phyloP scores from a whole-genome alignment of 2,888 invertebrate species.

The Pseudococcus longispinus region DNA sequence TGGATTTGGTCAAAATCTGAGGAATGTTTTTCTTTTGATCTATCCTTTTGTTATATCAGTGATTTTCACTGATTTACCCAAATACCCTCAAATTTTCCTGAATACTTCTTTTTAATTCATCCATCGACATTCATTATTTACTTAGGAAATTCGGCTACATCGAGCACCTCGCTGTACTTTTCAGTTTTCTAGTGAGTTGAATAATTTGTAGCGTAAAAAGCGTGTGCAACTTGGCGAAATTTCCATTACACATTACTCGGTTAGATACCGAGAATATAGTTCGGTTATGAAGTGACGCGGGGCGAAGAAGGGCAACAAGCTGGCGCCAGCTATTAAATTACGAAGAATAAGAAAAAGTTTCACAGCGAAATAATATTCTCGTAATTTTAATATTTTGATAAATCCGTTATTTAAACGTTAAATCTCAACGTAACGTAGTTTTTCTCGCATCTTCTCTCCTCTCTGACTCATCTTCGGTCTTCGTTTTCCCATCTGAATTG shows the following conservation, averaged over 20 bases:
- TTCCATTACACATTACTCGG: conserved; percentile 33
- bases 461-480: neutral
- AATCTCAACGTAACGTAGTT: conserved; percentile 13
- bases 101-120: too few species aligned
- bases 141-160: neutral
- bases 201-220: neutral
- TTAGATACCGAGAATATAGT: neutral
- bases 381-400: conserved; percentile 52
- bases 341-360: conserved; percentile 28
- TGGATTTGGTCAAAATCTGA: too few species aligned
- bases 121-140: too few species aligned
- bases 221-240: neutral
- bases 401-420: conserved; percentile 44
- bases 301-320: neutral
- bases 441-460: neutral
- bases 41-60: too few species aligned
- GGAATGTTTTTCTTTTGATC: too few species aligned
- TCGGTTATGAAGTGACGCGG: neutral
- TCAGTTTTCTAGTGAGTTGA: neutral
- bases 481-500: neutral
- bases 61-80: too few species aligned
- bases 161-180: neutral
- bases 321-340: conserved; percentile 39
- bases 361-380: conserved; percentile 38
- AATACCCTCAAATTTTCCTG: too few species aligned